Evolutionary conservation across 1,140 invertebrate species (phyloP).

Genomic region (Plectrocnemia conspersa): DNA sequence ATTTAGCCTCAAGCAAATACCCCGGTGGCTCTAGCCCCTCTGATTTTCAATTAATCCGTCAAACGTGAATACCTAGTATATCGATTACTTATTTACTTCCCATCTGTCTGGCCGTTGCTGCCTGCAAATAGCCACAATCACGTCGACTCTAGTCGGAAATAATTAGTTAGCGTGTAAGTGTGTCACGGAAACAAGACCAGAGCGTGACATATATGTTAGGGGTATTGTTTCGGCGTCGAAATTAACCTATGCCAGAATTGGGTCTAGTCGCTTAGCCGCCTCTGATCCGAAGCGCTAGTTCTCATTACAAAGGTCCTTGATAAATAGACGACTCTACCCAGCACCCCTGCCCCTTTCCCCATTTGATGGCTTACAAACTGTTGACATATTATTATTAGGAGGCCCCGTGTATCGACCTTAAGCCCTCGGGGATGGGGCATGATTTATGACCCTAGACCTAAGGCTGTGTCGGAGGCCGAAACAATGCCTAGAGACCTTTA

Average conservation of each 20-base stretch:
- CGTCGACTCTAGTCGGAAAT: too few species aligned
- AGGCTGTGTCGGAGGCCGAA: slow-evolving; percentile 12
- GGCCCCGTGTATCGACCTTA: slow-evolving; percentile 23
- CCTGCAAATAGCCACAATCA: too few species aligned
- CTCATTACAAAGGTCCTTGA: slow-evolving; percentile 35
- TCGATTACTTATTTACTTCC: too few species aligned
- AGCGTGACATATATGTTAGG: too few species aligned
- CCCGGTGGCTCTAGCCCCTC: too few species aligned
- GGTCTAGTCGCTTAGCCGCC: slow-evolving; percentile 14
- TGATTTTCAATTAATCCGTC: too few species aligned
- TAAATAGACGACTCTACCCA: slow-evolving; percentile 21
- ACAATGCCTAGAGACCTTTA: slow-evolving; percentile 33
- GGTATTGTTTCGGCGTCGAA: too few species aligned
- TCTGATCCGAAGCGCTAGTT: slow-evolving; percentile 1
- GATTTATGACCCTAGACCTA: slow-evolving; percentile 27
- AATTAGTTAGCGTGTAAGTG: too few species aligned
- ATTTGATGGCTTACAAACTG: slow-evolving; percentile 36
- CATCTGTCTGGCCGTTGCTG: too few species aligned
- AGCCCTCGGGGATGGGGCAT: slow-evolving; percentile 7
- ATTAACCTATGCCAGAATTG: slow-evolving; percentile 17
- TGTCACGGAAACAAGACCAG: too few species aligned
- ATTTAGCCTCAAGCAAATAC: too few species aligned
- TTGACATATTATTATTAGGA: slow-evolving; percentile 36
- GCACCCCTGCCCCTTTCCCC: not conserved
- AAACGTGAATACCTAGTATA: too few species aligned